phyloP scores from a whole-genome alignment of 2,888 invertebrate species.

The Vandiemenella viatica region DNA sequence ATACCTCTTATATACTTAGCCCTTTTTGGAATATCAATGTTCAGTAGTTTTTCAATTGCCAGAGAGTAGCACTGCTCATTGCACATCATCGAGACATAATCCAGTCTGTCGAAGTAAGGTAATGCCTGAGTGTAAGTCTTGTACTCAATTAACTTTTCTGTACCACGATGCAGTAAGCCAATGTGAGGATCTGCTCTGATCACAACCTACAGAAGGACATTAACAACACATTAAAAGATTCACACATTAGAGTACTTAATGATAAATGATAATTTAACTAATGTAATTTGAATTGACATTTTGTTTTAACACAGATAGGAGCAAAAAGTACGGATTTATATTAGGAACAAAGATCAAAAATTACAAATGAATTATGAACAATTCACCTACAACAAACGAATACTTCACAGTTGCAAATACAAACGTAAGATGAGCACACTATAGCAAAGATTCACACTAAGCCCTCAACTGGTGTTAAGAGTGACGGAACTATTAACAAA shows the following conservation, averaged over 20 bases:
- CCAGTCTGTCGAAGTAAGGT: slow-evolving; percentile 94
- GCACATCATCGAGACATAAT: slow-evolving; percentile 99
- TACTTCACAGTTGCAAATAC: no score
- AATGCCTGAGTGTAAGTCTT: slow-evolving; percentile 96
- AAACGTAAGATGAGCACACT: no score
- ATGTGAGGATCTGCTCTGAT: slow-evolving; percentile 89
- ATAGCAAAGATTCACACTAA: no score
- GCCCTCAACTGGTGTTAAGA: no score
- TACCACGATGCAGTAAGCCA: slow-evolving; percentile 89
- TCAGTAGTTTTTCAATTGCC: slow-evolving; percentile 90
- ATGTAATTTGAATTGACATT: background rate
- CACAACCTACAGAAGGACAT: slow-evolving; percentile 43
- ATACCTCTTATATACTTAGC: slow-evolving; percentile 93
- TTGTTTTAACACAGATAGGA: no score
- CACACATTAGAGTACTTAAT: background rate
- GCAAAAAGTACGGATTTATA: no score
- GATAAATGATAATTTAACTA: background rate
- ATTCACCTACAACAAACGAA: no score
- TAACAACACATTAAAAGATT: no score
- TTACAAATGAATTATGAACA: no score
- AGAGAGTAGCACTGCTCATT: slow-evolving; percentile 94
- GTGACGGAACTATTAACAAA: no score
- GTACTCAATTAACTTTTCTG: slow-evolving; percentile 95
- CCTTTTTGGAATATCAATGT: slow-evolving; percentile 82
- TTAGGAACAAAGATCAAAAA: no score